Evolutionary conservation across 2,113 vertebrate genomes (phyloP), one percentile per base, ranked within the genome.

Genomic region (Cyrtonyx montezumae): DNA sequence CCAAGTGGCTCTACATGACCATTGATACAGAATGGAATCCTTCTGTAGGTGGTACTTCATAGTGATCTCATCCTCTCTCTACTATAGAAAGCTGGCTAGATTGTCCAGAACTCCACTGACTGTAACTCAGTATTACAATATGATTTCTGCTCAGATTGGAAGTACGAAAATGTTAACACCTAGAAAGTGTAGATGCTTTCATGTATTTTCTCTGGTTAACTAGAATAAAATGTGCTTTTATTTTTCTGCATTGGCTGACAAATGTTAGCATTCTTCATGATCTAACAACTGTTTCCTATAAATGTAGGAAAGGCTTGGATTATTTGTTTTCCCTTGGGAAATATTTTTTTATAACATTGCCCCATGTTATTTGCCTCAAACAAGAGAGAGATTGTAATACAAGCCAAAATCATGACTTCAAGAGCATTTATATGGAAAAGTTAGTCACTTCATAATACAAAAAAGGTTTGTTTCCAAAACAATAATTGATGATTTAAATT

Each of bases 1-100:
- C 8, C 19, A 51, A 23, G 11, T 43, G 55, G 11, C n/a, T 48
- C 20, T 1, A 1, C 12, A 11, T 62, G 16, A 30, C 11, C 19
- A 43, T 4, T 8, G 4, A 21, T 28, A 77, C 28, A 65, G 56
- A 84, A 45, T 1, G 3, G 8, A 34, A 51, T 34, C 0, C 16
- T 56, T 53, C 48, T 63, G 19, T 34, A 19, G 8, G 19, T 67
- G 28, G 19, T 46, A 40, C 58, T 53, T 34, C 18, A n/a, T 4
- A 2, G 11, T 58, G 8, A 65, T 17, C 17, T 76, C 8, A 14
- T 23, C 32, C 9, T 11, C 28, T 58, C 25, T 23, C 4, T 53
- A 43, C 32, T 5, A 17, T 12, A 53, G 5, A 36, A 7, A 36
- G 8, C 9, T 59, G 28, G 51, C 49, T 76, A 11, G 53, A 70